Evolutionary conservation across 2,113 vertebrate genomes (phyloP), one percentile per base, ranked within the genome.

Genomic region (Ptychochromis oligacanthus): DNA sequence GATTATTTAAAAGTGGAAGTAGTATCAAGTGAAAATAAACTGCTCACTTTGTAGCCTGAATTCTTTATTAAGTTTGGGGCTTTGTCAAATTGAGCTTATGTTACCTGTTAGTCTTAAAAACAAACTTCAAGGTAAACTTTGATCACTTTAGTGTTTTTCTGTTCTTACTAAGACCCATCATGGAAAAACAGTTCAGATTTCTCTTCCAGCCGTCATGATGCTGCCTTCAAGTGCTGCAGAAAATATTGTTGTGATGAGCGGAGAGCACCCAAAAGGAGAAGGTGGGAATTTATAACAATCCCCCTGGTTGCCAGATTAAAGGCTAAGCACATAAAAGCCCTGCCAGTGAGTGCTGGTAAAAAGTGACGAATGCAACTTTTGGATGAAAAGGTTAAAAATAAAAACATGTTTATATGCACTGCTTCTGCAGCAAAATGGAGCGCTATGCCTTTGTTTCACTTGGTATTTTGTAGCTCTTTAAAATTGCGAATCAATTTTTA

Each of bases 251-350:
- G 34, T 55, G 70, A 58, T 58, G 17, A 77, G 56, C 18, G 20
- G 58, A 79, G 58, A 62, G 49, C 31, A 34, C 52, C 60, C 36
- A 58, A 49, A 64, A 61, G 59, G 22, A 10, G 38, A 75, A 74
- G 75, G 17, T 59, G 28, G 28, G 40, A 81, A 61, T 77, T 70
- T 77, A 56, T 72, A 31, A 86, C 64, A 86, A 75, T 79, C 75
- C 57, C 58, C 52, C 49, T 72, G 11, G 75, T 62, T 74, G 75
- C 26, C 49, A 79, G 84, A 86, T 86, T 81, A 81, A 86, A 86
- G 56, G 58, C 70, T 76, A 40, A 85, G 67, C 36, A 52, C 28
- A 61, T 56, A 61, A 77, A 82, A 72, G 46, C 55, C 24, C 26
- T 77, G 61, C 31, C 20, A 70, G 62, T 46, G 56, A 70, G 14